These are phyloP conservation scores for Tretioscincus oriximinensis DNA, from an alignment of 2,113 vertebrate genomes.

Conservation along the genomic window DNA sequence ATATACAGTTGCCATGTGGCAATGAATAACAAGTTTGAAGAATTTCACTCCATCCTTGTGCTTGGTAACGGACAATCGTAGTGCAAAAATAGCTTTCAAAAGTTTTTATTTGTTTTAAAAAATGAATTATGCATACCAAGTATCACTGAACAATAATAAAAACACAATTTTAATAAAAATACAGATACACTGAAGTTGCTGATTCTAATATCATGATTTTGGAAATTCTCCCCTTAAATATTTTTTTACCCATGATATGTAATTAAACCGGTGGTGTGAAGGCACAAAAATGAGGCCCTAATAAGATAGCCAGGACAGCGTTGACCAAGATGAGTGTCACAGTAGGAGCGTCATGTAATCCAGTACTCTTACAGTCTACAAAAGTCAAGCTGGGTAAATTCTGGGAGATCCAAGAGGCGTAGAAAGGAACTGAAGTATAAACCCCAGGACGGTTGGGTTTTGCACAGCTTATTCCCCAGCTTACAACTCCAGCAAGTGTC, in stretches of 20 bases:
- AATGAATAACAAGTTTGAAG: no score
- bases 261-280: background rate
- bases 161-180: background rate
- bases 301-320: background rate
- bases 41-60: no score
- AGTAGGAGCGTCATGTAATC: background rate
- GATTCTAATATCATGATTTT: background rate
- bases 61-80: no score
- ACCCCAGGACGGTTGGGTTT: slow-evolving; percentile 26
- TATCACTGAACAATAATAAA: background rate
- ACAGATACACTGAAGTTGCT: background rate
- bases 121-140: background rate
- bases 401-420: slow-evolving; percentile 25
- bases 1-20: no score
- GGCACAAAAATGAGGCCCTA: background rate
- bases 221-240: background rate
- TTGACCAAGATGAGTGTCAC: background rate
- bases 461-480: slow-evolving; percentile 48
- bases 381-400: background rate
- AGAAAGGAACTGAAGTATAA: slow-evolving; percentile 38
- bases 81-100: background rate
- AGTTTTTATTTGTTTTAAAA: background rate
- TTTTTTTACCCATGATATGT: background rate
- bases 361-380: background rate
- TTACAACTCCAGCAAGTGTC: slow-evolving; percentile 57